A percentile compares a stretch with the other conserved stretches of the same genome.
Conservation (phyloP, 2,888 invertebrate genomes). For the Tachystola acroxantha region DNA sequence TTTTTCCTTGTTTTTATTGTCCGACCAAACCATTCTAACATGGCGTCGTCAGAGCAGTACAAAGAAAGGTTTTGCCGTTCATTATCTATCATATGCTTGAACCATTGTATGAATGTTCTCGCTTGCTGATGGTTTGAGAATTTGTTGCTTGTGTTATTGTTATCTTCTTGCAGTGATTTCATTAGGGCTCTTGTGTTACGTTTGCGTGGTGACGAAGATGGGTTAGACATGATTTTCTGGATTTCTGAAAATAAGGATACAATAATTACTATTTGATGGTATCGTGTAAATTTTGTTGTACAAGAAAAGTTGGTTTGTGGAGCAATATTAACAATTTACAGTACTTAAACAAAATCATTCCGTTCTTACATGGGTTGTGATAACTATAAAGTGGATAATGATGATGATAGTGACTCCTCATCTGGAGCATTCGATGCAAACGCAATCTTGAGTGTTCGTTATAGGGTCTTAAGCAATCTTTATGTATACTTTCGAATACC, state of each 20-base stretch:
- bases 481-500: no score
- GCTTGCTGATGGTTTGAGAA: conserved; percentile 46
- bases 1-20: conserved; percentile 78
- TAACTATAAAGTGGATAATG: no score
- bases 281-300: no score
- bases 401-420: no score
- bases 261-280: no score
- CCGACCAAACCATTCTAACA: conserved; percentile 82
- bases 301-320: no score
- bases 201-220: conserved; percentile 34
- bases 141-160: conserved; percentile 38
- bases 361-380: no score
- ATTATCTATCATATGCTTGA: conserved; percentile 68
- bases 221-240: conserved; percentile 38
- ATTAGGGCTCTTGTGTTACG: conserved; percentile 24
- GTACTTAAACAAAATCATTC: no score
- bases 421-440: no score
- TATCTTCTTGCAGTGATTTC: conserved; percentile 33
- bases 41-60: conserved; percentile 70
- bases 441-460: no score
- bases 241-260: neutral
- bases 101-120: conserved; percentile 63
- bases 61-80: conserved; percentile 64
- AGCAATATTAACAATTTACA: no score
- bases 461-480: no score